These are phyloP conservation scores for Eupithecia vulgata DNA, from an alignment of 2,888 invertebrate genomes.

Conservation along the genomic window DNA sequence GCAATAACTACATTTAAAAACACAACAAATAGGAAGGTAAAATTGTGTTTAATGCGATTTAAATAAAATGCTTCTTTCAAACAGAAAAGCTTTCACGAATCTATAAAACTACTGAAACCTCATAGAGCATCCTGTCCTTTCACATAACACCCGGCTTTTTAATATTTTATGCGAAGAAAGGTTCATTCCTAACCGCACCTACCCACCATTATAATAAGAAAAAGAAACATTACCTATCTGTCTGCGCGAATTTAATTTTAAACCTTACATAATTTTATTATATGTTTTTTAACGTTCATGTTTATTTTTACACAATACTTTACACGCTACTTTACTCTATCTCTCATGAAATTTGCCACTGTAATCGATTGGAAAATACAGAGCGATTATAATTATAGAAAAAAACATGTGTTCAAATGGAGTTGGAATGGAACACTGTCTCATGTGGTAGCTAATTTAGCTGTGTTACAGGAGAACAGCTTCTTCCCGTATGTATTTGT, in stretches of 20 bases:
- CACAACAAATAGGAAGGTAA: not conserved
- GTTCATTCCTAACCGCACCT: conserved; percentile 21
- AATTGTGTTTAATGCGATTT: not conserved
- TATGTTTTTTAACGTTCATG: no score
- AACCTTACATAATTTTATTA: no score
- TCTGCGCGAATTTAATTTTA: no score
- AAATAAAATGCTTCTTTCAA: not conserved
- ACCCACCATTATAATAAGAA: not conserved
- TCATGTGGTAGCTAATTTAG: no score
- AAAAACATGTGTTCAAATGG: no score
- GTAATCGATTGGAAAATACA: not conserved
- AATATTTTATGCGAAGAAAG: conserved; percentile 30
- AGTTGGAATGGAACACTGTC: no score
- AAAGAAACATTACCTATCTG: not conserved
- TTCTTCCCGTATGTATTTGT: no score
- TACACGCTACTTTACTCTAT: not conserved
- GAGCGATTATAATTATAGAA: no score
- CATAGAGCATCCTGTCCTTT: conserved; percentile 32
- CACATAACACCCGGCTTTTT: conserved; percentile 25
- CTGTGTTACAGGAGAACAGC: no score
- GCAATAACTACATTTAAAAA: not conserved
- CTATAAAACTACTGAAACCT: conserved; percentile 24
- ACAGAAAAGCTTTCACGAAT: conserved; percentile 1
- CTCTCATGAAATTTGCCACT: not conserved
- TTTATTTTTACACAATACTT: no score